Evolutionary conservation across 2,797 vertebrate species (phyloP).

Genomic region (Accipiter fasciatus): DNA sequence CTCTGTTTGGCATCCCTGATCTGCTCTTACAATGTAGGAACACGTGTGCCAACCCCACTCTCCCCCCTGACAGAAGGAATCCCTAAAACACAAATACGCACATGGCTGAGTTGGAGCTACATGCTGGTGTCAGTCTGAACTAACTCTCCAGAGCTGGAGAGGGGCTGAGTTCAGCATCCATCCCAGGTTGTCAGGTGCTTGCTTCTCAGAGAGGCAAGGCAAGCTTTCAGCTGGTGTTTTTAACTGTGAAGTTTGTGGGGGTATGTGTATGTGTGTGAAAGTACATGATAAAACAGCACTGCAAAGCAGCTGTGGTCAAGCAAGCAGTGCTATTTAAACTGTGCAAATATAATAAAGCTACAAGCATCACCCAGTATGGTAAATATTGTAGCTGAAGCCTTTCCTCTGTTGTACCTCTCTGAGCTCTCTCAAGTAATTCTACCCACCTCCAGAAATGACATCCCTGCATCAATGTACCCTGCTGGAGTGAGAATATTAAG

Average conservation of each 20-base stretch:
- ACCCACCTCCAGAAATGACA: neutral
- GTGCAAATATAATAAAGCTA: neutral
- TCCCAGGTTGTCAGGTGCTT: neutral
- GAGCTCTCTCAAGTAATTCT: neutral
- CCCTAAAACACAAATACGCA: neutral
- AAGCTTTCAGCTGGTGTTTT: neutral
- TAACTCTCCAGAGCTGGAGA: rapidly evolving
- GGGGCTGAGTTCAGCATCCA: neutral
- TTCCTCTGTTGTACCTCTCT: neutral
- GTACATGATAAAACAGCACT: neutral
- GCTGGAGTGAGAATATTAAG: neutral
- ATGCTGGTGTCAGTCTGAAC: neutral
- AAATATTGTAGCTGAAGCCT: neutral
- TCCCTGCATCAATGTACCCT: neutral
- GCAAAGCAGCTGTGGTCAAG: neutral
- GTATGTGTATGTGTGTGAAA: neutral
- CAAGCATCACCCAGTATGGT: neutral
- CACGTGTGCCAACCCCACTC: neutral
- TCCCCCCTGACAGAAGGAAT: neutral
- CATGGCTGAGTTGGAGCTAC: neutral
- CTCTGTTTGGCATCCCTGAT: neutral
- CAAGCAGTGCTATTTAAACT: neutral
- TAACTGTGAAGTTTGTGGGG: neutral
- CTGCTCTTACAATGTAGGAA: neutral
- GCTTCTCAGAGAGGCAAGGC: neutral